These are phyloP conservation scores for Ormyrus rosae DNA, from an alignment of 2,888 invertebrate genomes.

Conservation along the genomic window DNA sequence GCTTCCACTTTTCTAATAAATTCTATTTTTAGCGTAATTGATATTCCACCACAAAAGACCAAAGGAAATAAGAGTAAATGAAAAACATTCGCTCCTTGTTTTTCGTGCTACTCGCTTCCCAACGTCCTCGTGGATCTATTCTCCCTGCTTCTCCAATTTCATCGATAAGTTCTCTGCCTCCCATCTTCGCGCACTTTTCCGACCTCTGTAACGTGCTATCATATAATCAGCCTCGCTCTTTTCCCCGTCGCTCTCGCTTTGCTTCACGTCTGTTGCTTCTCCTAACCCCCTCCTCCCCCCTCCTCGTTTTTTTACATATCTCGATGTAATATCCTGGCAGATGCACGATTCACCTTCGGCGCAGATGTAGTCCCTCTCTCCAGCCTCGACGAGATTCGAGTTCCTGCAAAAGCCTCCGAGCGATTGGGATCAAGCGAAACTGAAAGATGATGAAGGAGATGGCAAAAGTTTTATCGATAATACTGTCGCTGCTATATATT, in stretches of 20 bases:
- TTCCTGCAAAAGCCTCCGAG: slow-evolving; percentile 25
- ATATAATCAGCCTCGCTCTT: slow-evolving; percentile 5
- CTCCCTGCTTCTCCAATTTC: not conserved
- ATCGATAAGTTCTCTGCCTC: slow-evolving; percentile 6
- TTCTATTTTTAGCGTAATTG: too few relatives aligned
- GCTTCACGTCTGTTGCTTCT: not conserved
- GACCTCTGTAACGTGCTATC: slow-evolving; percentile 7
- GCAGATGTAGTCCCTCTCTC: not conserved
- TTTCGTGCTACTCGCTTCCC: too few relatives aligned
- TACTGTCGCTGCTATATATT: slow-evolving; percentile 18
- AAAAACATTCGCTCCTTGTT: too few relatives aligned
- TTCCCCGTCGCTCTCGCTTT: slow-evolving; percentile 4
- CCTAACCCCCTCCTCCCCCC: not conserved
- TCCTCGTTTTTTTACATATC: not conserved
- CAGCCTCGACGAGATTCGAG: slow-evolving; percentile 7
- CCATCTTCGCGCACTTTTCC: slow-evolving; percentile 4
- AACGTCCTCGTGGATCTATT: not conserved
- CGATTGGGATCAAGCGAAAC: slow-evolving; percentile 26
- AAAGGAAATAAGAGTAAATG: too few relatives aligned
- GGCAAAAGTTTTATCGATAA: slow-evolving; percentile 44
- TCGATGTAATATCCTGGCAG: slow-evolving; percentile 29
- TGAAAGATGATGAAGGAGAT: slow-evolving; percentile 41
- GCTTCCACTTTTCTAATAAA: too few relatives aligned
- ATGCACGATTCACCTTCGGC: slow-evolving; percentile 25
- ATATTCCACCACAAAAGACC: too few relatives aligned